phyloP scores from a whole-genome alignment of 2,888 invertebrate species.

The Drosophila hamatofila region DNA sequence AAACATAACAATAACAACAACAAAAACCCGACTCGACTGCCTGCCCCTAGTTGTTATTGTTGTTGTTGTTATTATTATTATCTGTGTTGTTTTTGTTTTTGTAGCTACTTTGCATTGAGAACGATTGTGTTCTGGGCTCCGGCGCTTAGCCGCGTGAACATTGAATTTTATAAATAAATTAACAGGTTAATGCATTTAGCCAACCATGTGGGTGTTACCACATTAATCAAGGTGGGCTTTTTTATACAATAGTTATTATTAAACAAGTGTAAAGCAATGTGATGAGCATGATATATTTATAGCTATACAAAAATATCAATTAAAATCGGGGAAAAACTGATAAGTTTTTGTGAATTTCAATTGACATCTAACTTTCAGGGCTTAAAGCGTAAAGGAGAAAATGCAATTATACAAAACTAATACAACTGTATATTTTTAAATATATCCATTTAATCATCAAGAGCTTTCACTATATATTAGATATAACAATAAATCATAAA shows the following conservation, averaged over 20 bases:
- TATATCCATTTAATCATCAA: background rate
- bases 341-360: too few relatives aligned
- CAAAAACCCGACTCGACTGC: constrained; percentile 32
- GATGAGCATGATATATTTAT: background rate
- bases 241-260: background rate
- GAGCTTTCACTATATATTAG: background rate
- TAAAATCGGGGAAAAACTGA: too few relatives aligned
- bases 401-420: background rate
- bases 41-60: constrained; percentile 41
- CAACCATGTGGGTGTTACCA: constrained; percentile 17
- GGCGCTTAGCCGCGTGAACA: constrained; percentile 61
- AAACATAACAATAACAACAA: constrained; percentile 21
- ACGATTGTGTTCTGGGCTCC: constrained; percentile 48
- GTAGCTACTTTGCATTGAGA: constrained; percentile 56
- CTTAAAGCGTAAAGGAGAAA: background rate
- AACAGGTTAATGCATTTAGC: constrained; percentile 49
- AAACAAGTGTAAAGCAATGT: background rate
- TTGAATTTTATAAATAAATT: constrained; percentile 76
- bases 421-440: background rate
- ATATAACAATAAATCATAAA: background rate
- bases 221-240: constrained; percentile 1
- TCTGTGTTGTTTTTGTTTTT: constrained; percentile 27
- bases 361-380: background rate
- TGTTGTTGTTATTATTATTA: constrained; percentile 22
- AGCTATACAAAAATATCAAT: background rate